Evolutionary conservation across 2,113 vertebrate genomes (phyloP), one percentile per base, ranked within the genome.

Genomic region (Mustela nigripes): DNA sequence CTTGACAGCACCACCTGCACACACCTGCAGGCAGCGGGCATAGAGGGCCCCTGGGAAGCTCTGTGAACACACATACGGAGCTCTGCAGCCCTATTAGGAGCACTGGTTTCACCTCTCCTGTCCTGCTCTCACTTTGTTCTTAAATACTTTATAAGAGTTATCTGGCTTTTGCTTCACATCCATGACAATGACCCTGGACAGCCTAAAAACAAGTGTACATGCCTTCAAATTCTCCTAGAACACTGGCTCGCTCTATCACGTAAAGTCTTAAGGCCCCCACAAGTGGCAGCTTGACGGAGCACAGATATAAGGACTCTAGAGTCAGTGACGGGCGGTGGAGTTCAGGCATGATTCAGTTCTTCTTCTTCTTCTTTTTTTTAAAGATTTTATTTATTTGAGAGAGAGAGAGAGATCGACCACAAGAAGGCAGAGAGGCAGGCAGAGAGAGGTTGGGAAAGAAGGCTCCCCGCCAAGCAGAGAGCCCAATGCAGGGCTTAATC

Each of bases 221-320:
- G 10, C 33, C 65, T 36, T 56, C 39, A 42, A 16, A 60, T 50
- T 36, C 79, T 14, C 58, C 78, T 36, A 48, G 58, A 60, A 83
- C 22, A 11, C 58, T 33, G 81, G 45, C 65, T 65, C 9, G 0
- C 53, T 73, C 24, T 9, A 39, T 18, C 42, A 48, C 1, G 1
- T 31, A 31, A 65, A 45, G 84, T n/a, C 31, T 10, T 45, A 21
- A 33, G 24, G 21, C 16, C 50, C 39, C 12, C 12, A 5, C 15
- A 15, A 71, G 15, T 80, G 33, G 26, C n/a, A 16, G 67, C 62
- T 31, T 28, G 50, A 3, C 0, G 12, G 88, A 11, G 69, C 9
- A 24, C 39, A 21, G 15, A 26, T 19, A 4, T 1, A 7, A 2
- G 1, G 22, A 26, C 22, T 2, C 31, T 15, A 0, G 7, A 24